Conservation (phyloP, 2,888 invertebrate genomes). For the Leucophora obtusa region DNA sequence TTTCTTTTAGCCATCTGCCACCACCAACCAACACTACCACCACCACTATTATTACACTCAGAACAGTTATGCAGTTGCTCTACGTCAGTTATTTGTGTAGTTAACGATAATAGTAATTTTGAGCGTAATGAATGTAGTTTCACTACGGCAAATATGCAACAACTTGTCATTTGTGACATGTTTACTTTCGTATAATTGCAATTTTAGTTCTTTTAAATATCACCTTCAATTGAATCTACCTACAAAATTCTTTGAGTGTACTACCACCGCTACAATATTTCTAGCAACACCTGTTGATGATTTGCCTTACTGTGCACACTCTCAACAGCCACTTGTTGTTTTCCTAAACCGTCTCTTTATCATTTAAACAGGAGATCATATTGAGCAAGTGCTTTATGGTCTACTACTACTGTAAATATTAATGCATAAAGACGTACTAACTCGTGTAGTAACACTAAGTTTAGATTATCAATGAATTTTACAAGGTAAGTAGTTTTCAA, state of each 20-base stretch:
- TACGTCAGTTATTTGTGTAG: not conserved
- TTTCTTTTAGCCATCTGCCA: conserved; percentile 55
- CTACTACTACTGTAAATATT: not conserved
- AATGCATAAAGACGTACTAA: too few species aligned
- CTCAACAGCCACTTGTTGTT: conserved; percentile 45
- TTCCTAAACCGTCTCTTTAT: not conserved
- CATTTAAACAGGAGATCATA: conserved; percentile 30
- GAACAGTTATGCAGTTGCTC: not conserved
- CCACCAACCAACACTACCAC: conserved; percentile 19
- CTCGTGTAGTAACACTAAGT: conserved; percentile 14
- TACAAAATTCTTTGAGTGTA: not conserved
- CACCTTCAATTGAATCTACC: not conserved
- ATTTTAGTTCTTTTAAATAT: too few species aligned
- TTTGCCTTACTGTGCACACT: conserved; percentile 14
- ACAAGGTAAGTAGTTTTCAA: conserved; percentile 32
- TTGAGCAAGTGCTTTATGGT: conserved; percentile 64
- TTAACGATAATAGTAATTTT: not conserved
- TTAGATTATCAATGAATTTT: conserved; percentile 47
- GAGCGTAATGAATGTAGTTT: too few species aligned
- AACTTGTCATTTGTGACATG: too few species aligned
- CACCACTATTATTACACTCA: not conserved
- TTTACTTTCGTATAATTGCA: too few species aligned
- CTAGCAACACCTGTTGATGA: conserved; percentile 53
- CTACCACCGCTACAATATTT: conserved; percentile 39
- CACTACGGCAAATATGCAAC: too few species aligned